A percentile compares a stretch with the other conserved stretches of the same genome.
These are phyloP conservation scores for Phacellophora camtschatica DNA, from an alignment of 30 jellyfish, hydroid and myxozoan species.

Conservation along the genomic window DNA sequence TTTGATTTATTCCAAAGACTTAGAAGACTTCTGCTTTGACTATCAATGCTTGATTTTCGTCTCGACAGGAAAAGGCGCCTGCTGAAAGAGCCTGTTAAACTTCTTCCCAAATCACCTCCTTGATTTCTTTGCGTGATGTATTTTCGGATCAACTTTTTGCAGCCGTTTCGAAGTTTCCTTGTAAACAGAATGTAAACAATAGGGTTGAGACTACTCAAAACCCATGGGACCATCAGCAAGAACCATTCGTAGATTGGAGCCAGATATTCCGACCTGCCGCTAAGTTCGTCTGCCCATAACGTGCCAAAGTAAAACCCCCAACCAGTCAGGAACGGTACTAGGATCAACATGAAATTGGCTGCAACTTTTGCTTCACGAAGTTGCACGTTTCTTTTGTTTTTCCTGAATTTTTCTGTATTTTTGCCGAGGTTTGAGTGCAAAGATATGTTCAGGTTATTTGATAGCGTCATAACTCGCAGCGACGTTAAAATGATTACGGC, in stretches of 20 bases:
- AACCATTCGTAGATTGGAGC: constrained; percentile 50
- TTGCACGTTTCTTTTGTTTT: constrained; percentile 32
- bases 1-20: constrained; percentile 54
- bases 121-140: background rate
- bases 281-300: constrained; percentile 49
- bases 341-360: constrained; percentile 50
- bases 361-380: constrained; percentile 63
- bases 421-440: background rate
- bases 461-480: constrained; percentile 34
- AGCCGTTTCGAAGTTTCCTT: constrained; percentile 51
- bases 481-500: constrained; percentile 38
- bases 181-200: constrained; percentile 60
- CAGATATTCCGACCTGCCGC: background rate
- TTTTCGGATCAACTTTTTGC: constrained; percentile 39
- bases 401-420: background rate
- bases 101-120: background rate
- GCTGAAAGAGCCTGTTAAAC: background rate
- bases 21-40: constrained; percentile 58
- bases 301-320: constrained; percentile 76
- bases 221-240: constrained; percentile 57
- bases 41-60: constrained; percentile 42
- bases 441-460: constrained; percentile 36
- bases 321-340: constrained; percentile 66
- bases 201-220: constrained; percentile 68
- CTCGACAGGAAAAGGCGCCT: constrained; percentile 7